Conservation (phyloP, 2,113 vertebrate genomes). For the Rhinichthys klamathensis region DNA sequence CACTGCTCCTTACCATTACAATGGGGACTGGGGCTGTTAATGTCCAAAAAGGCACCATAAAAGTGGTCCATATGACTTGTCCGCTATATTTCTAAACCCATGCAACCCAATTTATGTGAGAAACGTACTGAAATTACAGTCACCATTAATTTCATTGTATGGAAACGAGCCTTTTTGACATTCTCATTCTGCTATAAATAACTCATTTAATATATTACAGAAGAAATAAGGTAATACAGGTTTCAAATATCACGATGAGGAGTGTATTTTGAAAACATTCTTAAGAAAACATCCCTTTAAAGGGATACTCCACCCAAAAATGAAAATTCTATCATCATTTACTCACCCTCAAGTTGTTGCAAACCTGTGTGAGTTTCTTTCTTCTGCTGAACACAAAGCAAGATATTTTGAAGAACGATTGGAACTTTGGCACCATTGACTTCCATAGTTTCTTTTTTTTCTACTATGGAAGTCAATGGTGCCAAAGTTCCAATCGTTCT, state of each 20-base stretch:
- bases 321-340: no score
- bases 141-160: background rate
- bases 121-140: background rate
- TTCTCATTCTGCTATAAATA: background rate
- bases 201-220: background rate
- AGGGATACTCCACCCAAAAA: no score
- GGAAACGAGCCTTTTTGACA: background rate
- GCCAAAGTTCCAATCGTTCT: no score
- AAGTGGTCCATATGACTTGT: background rate
- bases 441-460: no score
- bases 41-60: background rate
- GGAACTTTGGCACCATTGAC: no score
- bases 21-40: background rate
- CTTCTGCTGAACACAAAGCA: no score
- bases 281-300: no score
- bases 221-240: background rate
- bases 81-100: background rate
- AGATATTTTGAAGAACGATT: no score
- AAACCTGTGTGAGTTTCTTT: no score
- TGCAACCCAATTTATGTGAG: background rate
- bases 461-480: no score
- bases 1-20: background rate
- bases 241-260: background rate
- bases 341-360: no score
- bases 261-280: background rate